These are phyloP conservation scores for Poliocrania exsul DNA, from an alignment of 2,797 vertebrate species.

Conservation along the genomic window DNA sequence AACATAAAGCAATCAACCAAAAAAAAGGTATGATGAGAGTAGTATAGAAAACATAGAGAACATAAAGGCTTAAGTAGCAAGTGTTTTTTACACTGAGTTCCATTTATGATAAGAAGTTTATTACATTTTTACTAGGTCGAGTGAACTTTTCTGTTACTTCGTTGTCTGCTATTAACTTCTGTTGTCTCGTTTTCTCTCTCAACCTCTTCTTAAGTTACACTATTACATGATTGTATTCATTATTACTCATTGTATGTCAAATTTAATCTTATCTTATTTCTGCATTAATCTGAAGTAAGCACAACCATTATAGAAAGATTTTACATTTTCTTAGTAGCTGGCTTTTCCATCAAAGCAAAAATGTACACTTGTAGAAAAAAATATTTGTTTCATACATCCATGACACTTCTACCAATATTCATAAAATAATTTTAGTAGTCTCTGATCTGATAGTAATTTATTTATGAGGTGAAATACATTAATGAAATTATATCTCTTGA, in stretches of 20 bases:
- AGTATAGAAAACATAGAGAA: neutral
- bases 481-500: neutral
- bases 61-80: neutral
- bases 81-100: neutral
- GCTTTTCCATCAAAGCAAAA: neutral
- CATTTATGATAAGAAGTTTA: neutral
- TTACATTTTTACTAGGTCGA: neutral
- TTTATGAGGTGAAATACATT: neutral
- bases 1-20: neutral
- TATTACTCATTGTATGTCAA: neutral
- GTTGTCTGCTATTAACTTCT: neutral
- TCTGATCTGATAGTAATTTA: neutral
- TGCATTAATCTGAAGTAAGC: neutral
- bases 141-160: neutral
- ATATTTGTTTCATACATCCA: fast-evolving
- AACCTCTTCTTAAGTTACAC: neutral
- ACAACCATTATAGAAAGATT: neutral
- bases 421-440: neutral
- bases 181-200: neutral
- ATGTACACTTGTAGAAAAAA: neutral
- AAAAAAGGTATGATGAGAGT: neutral
- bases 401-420: neutral
- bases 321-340: neutral
- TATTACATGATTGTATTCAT: neutral
- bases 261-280: neutral